A percentile compares a stretch with the other conserved stretches of the same genome.
Conservation (phyloP, 2,888 invertebrate genomes). For the Apamea crenata region DNA sequence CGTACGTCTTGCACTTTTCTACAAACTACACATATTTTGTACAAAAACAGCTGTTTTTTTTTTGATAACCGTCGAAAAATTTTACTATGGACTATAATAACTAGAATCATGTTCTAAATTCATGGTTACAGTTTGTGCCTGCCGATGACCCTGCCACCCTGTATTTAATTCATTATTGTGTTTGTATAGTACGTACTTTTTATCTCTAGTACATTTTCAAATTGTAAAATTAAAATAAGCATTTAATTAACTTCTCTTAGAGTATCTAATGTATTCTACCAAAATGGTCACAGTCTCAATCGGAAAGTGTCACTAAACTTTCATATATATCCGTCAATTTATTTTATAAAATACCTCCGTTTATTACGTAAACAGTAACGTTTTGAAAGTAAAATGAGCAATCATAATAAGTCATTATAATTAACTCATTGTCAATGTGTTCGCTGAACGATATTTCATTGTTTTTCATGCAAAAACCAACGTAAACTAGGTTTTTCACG, state of each 20-base stretch:
- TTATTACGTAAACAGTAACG: background rate
- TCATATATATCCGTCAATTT: slow-evolving; percentile 7
- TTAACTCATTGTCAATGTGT: slow-evolving; percentile 10
- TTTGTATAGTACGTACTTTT: background rate
- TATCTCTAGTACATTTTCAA: no score
- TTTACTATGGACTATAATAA: no score
- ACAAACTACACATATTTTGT: no score
- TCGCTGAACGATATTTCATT: slow-evolving; percentile 19
- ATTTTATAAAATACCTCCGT: background rate
- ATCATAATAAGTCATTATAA: slow-evolving; percentile 33
- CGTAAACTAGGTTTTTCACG: slow-evolving; percentile 9
- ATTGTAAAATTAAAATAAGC: background rate
- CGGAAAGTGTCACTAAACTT: background rate
- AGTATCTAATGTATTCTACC: background rate
- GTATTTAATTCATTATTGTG: background rate
- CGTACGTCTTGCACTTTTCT: no score
- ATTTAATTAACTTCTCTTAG: background rate
- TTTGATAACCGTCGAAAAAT: no score
- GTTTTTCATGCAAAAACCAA: slow-evolving; percentile 20
- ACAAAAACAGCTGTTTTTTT: no score
- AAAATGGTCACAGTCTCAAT: background rate
- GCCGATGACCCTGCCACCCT: no score
- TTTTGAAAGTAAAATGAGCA: slow-evolving; percentile 31
- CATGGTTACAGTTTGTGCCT: no score
- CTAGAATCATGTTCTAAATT: no score